Percentiles rank a stretch among this genome's conserved stretches.
These are phyloP conservation scores for Buphagus erythrorhynchus DNA, from an alignment of 2,797 vertebrate genomes.

Conservation along the genomic window DNA sequence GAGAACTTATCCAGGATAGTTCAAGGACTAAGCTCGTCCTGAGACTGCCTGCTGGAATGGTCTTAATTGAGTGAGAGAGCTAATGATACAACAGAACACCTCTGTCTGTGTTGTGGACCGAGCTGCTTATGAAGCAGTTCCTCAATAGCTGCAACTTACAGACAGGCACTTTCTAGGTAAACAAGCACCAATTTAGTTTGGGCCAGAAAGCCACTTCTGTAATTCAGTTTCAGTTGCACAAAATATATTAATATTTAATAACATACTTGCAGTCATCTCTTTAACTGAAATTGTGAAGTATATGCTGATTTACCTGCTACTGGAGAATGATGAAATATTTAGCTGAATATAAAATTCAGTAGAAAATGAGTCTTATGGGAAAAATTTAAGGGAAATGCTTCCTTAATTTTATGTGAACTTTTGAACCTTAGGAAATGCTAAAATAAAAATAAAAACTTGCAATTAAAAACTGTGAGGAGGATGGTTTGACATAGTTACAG, in stretches of 20 bases:
- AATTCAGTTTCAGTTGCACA: neutral
- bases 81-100: neutral
- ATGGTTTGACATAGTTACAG: neutral
- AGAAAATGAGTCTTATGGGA: neutral
- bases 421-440: neutral
- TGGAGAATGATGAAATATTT: constrained; percentile 10
- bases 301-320: neutral
- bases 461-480: neutral
- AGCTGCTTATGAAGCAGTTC: neutral
- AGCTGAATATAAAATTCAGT: neutral
- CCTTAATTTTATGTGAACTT: neutral
- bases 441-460: neutral
- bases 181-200: neutral
- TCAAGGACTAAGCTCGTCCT: neutral
- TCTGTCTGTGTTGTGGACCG: neutral
- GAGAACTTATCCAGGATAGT: neutral
- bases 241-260: neutral
- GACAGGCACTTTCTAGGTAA: neutral
- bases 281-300: neutral
- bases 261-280: neutral
- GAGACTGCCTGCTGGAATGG: neutral
- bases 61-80: neutral
- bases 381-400: neutral
- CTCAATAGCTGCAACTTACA: neutral
- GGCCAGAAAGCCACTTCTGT: neutral